phyloP scores from a whole-genome alignment of 2,797 vertebrate species.

The Aulostomus chinensis region DNA sequence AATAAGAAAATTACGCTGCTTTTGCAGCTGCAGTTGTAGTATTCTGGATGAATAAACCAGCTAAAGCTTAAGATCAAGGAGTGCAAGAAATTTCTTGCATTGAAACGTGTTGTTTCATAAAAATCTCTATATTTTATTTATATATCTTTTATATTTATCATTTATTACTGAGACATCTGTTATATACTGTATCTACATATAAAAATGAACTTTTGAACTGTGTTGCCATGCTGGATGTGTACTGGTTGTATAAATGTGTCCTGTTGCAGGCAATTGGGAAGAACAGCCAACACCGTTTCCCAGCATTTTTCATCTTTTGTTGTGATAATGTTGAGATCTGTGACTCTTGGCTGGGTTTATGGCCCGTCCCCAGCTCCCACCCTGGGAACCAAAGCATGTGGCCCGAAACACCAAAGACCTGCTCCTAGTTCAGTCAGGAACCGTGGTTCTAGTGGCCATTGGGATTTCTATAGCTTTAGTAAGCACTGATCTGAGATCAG shows the following conservation, averaged over 20 bases:
- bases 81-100: no score
- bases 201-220: no score
- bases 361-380: constrained; percentile 9
- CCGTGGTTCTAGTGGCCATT: constrained; percentile 1
- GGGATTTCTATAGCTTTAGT: not conserved
- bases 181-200: no score
- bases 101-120: no score
- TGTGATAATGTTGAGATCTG: constrained; percentile 25
- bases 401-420: constrained; percentile 16
- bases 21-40: no score
- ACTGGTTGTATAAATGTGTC: not conserved
- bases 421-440: constrained; percentile 19
- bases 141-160: no score
- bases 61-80: no score
- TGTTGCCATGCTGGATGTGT: not conserved
- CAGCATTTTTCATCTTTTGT: constrained; percentile 36
- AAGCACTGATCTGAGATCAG: constrained; percentile 37
- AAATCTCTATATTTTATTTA: no score
- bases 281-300: constrained; percentile 8
- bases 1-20: no score
- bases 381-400: constrained; percentile 54
- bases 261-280: constrained; percentile 5
- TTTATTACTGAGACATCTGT: no score
- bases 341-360: constrained; percentile 35
- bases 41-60: no score